These are phyloP conservation scores for Geodia barretti DNA, from an alignment of 37 sponge, comb jelly and placozoan species.

Conservation along the genomic window DNA sequence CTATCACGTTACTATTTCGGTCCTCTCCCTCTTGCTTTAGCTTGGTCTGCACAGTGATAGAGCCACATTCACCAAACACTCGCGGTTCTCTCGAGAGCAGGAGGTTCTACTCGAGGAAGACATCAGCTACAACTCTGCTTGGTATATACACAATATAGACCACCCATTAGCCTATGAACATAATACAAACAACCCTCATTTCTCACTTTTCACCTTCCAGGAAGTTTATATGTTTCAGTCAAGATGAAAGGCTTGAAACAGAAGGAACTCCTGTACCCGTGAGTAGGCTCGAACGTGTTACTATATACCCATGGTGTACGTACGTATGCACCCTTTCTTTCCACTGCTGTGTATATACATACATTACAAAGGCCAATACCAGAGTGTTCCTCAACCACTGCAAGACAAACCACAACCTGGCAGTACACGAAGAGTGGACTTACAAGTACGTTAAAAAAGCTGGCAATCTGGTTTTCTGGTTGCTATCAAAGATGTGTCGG, in stretches of 20 bases:
- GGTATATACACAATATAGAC: constrained; percentile 47
- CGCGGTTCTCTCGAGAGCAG: constrained; percentile 83
- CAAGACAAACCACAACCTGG: constrained; percentile 93
- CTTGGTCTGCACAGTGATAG: constrained; percentile 87
- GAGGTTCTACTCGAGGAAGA: constrained; percentile 78
- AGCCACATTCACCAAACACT: constrained; percentile 91
- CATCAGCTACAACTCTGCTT: constrained; percentile 67
- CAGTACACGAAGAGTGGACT: constrained; percentile 73
- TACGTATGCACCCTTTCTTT: background rate
- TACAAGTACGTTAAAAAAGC: constrained; percentile 82
- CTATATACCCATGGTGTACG: background rate
- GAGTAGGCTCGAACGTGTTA: too few relatives aligned
- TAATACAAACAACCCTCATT: too few relatives aligned
- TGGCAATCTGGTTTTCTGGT: background rate
- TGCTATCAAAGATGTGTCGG: background rate
- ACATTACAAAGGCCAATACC: constrained; percentile 49
- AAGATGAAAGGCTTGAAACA: constrained; percentile 79
- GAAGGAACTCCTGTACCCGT: constrained; percentile 88
- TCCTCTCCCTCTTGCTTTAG: constrained; percentile 31
- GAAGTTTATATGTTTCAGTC: constrained; percentile 73
- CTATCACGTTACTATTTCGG: too few relatives aligned
- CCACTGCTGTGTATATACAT: background rate
- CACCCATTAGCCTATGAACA: too few relatives aligned
- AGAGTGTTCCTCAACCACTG: constrained; percentile 91
- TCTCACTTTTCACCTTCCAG: too few relatives aligned